Conservation (phyloP, 2,888 invertebrate species). For the Elgonia sp. region DNA sequence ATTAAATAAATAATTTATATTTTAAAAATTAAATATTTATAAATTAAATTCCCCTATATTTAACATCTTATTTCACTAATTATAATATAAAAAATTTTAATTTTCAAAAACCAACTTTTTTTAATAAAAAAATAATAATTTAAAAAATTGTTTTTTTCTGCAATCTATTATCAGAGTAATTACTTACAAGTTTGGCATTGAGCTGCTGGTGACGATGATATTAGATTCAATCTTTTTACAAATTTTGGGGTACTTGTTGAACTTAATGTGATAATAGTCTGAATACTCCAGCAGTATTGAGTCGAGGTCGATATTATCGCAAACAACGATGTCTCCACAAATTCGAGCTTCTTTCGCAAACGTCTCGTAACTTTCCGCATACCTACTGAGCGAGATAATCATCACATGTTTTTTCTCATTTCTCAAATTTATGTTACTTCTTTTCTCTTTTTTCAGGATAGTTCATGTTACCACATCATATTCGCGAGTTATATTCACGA, state of each 20-base stretch:
- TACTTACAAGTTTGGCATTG: conserved; percentile 73
- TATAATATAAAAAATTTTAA: too few relatives aligned
- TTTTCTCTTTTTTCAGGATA: conserved; percentile 2
- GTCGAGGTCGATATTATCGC: conserved; percentile 97
- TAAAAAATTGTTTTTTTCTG: neutral
- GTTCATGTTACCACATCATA: conserved; percentile 39
- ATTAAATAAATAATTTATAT: too few relatives aligned
- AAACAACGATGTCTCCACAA: conserved; percentile 91
- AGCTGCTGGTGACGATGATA: conserved; percentile 65
- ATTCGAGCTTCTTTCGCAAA: conserved; percentile 92
- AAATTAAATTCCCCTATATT: neutral
- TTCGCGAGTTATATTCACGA: conserved; percentile 40
- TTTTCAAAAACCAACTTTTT: too few relatives aligned
- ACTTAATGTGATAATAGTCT: conserved; percentile 94
- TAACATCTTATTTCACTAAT: neutral
- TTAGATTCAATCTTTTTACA: conserved; percentile 88
- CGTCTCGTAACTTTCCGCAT: conserved; percentile 89
- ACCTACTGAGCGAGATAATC: conserved; percentile 84
- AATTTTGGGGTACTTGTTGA: conserved; percentile 95
- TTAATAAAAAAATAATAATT: too few relatives aligned
- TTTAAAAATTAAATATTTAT: too few relatives aligned
- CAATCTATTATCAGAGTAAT: conserved; percentile 21
- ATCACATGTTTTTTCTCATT: conserved; percentile 23
- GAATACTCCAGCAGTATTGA: conserved; percentile 96
- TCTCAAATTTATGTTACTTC: conserved; percentile 7